These are phyloP conservation scores for Pseudolaguvia tuberculata DNA, from an alignment of 2,113 vertebrate species.

Conservation along the genomic window DNA sequence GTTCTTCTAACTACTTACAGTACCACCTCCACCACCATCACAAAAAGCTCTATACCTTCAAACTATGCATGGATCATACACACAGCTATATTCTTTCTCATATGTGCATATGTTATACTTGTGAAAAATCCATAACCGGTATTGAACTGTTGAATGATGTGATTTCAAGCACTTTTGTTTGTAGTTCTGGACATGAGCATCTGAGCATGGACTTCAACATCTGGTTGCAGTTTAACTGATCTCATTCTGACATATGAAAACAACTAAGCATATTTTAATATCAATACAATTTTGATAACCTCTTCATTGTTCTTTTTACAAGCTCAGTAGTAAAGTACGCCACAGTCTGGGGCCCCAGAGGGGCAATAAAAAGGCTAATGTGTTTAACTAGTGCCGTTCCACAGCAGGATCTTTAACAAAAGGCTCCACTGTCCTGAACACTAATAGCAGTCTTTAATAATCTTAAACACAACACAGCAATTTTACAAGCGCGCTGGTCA, in stretches of 20 bases:
- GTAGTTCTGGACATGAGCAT: too few relatives aligned
- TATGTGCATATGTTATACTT: too few relatives aligned
- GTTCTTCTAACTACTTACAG: not conserved
- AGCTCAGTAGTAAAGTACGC: slow-evolving; percentile 13
- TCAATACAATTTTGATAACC: not conserved
- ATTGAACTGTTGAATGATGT: too few relatives aligned
- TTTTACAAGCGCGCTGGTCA: slow-evolving; percentile 32
- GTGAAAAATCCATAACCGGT: too few relatives aligned
- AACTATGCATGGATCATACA: not conserved
- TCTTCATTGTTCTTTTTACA: slow-evolving; percentile 24
- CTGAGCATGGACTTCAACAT: too few relatives aligned
- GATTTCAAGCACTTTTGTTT: too few relatives aligned
- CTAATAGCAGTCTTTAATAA: slow-evolving; percentile 16
- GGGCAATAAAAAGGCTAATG: slow-evolving; percentile 38
- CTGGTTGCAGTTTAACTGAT: not conserved
- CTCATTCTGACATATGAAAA: not conserved
- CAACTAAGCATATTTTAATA: not conserved
- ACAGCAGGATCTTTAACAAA: slow-evolving; percentile 30
- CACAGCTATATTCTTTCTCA: too few relatives aligned
- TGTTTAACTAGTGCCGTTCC: slow-evolving; percentile 25
- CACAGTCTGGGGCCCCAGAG: slow-evolving; percentile 15
- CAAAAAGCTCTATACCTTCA: not conserved
- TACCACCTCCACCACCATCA: not conserved
- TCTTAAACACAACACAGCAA: slow-evolving; percentile 29
- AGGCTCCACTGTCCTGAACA: slow-evolving; percentile 26